phyloP scores from a whole-genome alignment of 2,888 invertebrate species.

The Rotaria macrura region DNA sequence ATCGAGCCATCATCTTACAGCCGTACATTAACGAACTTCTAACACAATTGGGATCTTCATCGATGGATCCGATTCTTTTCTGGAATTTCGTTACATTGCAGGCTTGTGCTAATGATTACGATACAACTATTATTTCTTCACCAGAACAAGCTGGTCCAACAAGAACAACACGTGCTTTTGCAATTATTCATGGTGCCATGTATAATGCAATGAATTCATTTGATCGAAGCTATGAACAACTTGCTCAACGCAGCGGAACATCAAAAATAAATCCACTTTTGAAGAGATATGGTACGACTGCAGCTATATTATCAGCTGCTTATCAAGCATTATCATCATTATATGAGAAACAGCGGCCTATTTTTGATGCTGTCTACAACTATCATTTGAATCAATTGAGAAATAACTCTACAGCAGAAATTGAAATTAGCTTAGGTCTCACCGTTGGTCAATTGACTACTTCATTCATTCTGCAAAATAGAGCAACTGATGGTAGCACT shows the following conservation, averaged over 20 bases:
- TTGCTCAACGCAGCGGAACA: not conserved
- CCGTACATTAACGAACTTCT: fast-evolving
- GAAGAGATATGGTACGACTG: not conserved
- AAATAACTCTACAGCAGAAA: not conserved
- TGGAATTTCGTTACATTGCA: not conserved
- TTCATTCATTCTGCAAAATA: not conserved
- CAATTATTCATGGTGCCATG: not conserved
- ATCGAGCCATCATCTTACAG: no score
- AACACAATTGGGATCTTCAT: not conserved
- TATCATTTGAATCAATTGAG: not conserved
- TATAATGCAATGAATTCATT: not conserved
- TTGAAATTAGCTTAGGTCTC: not conserved
- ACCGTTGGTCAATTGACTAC: not conserved
- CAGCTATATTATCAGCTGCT: not conserved
- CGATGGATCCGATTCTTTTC: not conserved
- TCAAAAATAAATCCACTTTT: not conserved
- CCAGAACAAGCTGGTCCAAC: not conserved
- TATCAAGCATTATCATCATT: not conserved
- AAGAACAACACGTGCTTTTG: not conserved
- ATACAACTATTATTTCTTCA: fast-evolving
- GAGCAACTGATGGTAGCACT: not conserved
- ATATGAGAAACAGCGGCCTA: not conserved
- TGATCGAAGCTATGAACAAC: not conserved
- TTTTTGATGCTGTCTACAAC: not conserved
- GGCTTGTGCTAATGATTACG: not conserved